Conservation (phyloP, 2,888 invertebrate genomes). For the Acheta domesticus region DNA sequence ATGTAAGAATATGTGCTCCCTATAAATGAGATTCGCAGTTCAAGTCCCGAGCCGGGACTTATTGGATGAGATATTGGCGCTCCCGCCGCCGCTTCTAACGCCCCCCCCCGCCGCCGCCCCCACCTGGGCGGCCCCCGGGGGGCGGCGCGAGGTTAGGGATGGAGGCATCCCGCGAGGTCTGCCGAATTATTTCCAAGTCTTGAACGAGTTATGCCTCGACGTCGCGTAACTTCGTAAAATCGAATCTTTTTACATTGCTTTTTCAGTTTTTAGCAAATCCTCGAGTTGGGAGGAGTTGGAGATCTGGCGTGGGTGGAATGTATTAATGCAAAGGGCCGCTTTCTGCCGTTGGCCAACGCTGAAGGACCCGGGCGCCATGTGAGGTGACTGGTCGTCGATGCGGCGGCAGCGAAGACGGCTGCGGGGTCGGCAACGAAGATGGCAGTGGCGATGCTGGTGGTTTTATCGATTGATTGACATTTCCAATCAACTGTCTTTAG, state of each 20-base stretch:
- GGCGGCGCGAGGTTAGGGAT: neutral
- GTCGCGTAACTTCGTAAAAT: neutral
- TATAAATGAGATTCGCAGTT: neutral
- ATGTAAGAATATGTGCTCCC: constrained; percentile 1
- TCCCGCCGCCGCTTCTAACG: neutral
- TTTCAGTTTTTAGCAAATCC: constrained; percentile 18
- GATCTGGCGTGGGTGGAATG: neutral
- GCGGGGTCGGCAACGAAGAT: no score
- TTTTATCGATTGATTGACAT: no score
- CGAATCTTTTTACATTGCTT: constrained; percentile 9
- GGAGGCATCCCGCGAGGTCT: neutral
- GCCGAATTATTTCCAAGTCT: constrained; percentile 18
- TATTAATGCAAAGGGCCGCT: neutral
- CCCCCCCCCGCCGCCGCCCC: neutral
- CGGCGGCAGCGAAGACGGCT: no score
- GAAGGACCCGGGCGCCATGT: no score
- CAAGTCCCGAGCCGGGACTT: neutral
- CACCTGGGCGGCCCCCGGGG: neutral
- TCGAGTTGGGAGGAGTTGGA: neutral
- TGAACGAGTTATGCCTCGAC: neutral
- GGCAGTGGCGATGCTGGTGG: no score
- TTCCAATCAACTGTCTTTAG: no score
- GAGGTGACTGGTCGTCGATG: no score
- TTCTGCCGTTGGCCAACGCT: no score
- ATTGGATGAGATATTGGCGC: neutral